Base-by-base conservation (phyloP, 2,797 vertebrate genomes). In the Sebastes vulpes region DNA sequence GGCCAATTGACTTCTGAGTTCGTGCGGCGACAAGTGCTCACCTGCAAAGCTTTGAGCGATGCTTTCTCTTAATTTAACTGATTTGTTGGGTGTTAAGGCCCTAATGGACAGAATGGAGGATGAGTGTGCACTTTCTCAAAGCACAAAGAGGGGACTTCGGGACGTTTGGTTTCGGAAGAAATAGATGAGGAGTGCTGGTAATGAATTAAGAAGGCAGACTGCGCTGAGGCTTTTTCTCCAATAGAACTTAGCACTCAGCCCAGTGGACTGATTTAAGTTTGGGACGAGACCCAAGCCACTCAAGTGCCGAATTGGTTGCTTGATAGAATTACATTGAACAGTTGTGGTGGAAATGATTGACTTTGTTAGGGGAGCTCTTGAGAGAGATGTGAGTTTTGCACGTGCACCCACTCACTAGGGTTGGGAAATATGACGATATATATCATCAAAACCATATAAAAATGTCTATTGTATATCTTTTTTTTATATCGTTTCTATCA, bases 21-120 rank as follows among this genome's bases (percentile, higher is more conserved):
- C 72, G 70, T 74, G 50, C 48, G 50, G 81, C 78, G 73, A 82
- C 89, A 87, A 92, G 90, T 91, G 89, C 84, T 82, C 92, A 95
- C 95, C 94, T 95, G 93, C 85, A 79, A 63, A 70, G 86, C 87
- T 84, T 85, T 88, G 82, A 92, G 64, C 66, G 77, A 81, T 63
- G 73, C 78, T 88, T n/a, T 48, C 64, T 71, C 76, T 81, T 93
- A 94, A 95, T 96, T 94, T 85, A 38, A 21, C 71, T 86, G 82
- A 94, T 94, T 94, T 80, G 80, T 81, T 21, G 38, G 82, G 64
- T 77, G 68, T 77, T 91, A 58, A 56, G 42, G 46, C 65, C 35
- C 72, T 94, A 95, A 94, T 95, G 81, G 87, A 88, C 58, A 75
- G 79, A 86, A 87, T 81, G 79, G 83, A 90, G 75, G 72, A 80